phyloP scores from a whole-genome alignment of 2,888 invertebrate genomes.

The Ommatoiulus sabulosus region DNA sequence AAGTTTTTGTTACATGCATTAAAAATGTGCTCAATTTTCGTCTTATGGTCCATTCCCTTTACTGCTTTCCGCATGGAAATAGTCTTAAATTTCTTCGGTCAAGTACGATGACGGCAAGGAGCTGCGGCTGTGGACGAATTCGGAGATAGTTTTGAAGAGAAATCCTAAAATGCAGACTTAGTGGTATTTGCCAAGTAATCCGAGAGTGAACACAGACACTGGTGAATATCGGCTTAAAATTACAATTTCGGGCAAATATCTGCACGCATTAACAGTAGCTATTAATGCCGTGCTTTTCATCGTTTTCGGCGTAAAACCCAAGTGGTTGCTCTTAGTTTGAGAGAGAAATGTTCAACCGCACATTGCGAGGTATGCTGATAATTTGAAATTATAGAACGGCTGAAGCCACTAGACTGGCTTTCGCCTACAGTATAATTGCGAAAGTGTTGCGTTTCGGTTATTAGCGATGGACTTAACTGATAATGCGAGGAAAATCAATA shows the following conservation, averaged over 20 bases:
- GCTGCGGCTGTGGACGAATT: no score
- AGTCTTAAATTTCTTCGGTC: no score
- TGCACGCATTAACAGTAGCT: background rate
- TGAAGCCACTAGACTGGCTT: background rate
- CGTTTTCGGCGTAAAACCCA: slow-evolving; percentile 2
- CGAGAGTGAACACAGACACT: background rate
- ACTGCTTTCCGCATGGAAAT: no score
- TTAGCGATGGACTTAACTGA: background rate
- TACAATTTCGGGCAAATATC: background rate
- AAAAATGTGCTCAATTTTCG: no score
- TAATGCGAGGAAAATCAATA: slow-evolving; percentile 14
- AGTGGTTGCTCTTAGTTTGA: slow-evolving; percentile 26
- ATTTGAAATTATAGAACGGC: background rate
- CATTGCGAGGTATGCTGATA: background rate
- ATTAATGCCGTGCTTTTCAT: slow-evolving; percentile 14
- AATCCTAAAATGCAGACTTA: no score
- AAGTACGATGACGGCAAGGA: no score
- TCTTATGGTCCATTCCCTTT: no score
- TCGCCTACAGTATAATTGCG: slow-evolving; percentile 11
- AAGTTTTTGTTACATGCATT: no score
- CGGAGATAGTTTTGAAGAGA: no score
- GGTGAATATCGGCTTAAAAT: slow-evolving; percentile 10
- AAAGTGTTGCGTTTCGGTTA: background rate
- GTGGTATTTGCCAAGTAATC: background rate
- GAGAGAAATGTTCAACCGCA: background rate